phyloP scores from a whole-genome alignment of 2,113 vertebrate genomes.

The Protobothrops mucrosquamatus region DNA sequence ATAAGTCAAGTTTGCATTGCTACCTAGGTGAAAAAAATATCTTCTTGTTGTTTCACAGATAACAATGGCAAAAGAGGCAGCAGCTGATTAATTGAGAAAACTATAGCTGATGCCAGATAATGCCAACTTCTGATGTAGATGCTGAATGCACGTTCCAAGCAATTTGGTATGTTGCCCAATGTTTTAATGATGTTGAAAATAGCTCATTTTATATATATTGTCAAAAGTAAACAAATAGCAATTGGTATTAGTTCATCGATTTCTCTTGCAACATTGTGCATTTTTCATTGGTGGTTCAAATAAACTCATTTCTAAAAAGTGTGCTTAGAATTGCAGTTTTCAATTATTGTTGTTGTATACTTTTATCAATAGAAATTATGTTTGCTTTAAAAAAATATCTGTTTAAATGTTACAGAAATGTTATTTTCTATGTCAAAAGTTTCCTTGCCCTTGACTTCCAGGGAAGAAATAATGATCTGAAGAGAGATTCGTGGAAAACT shows the following conservation, averaged over 20 bases:
- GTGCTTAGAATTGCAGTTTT: not conserved
- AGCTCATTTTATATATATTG: slow-evolving; percentile 51
- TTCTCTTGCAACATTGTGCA: not conserved
- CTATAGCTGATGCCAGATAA: not conserved
- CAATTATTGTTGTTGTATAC: not conserved
- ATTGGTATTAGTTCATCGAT: not conserved
- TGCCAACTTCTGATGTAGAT: not conserved
- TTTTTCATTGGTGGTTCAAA: not conserved
- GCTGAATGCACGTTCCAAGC: not conserved
- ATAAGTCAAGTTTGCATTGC: not conserved
- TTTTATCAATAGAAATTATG: not conserved
- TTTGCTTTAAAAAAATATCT: not conserved
- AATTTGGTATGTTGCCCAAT: not conserved
- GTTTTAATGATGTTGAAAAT: slow-evolving; percentile 31
- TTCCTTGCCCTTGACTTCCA: not conserved
- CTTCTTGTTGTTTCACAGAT: not conserved
- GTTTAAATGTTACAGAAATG: not conserved
- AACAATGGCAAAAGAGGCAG: not conserved
- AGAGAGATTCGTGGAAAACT: not conserved
- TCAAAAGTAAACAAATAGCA: not conserved
- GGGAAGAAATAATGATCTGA: not conserved
- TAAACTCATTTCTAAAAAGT: not conserved
- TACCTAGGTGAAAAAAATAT: too few relatives aligned
- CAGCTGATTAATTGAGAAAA: not conserved
- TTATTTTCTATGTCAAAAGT: not conserved